These are phyloP conservation scores for Dicrostonyx torquatus DNA, from an alignment of 2,797 vertebrate genomes.

Conservation along the genomic window DNA sequence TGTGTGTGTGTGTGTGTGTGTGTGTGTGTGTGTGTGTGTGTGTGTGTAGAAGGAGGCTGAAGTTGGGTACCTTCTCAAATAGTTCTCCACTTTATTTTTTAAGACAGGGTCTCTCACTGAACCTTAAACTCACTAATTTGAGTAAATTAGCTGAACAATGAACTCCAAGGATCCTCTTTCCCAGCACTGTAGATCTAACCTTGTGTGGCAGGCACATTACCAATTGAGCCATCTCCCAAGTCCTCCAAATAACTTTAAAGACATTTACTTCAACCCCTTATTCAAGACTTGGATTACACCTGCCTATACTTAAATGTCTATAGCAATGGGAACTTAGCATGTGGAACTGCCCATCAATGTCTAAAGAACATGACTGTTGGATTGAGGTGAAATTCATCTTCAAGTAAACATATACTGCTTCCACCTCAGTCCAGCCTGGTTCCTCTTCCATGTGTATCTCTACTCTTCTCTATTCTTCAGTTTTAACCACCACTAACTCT, in stretches of 20 bases:
- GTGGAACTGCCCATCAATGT: background rate
- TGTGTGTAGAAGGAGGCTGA: background rate
- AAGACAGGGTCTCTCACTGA: background rate
- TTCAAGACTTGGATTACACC: background rate
- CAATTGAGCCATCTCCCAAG: background rate
- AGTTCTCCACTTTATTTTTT: background rate
- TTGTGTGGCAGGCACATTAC: background rate
- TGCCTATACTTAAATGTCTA: background rate
- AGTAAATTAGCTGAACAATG: background rate
- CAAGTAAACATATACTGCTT: slow-evolving; percentile 2
- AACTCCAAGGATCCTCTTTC: background rate
- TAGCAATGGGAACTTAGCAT: background rate
- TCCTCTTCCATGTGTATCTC: background rate
- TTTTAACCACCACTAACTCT: background rate
- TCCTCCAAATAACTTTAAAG: background rate
- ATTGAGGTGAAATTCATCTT: background rate
- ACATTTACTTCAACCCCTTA: background rate
- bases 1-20: background rate
- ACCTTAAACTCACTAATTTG: background rate
- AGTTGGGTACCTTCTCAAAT: background rate
- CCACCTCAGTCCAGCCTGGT: background rate
- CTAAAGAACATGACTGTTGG: background rate
- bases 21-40: background rate
- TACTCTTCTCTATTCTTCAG: background rate
- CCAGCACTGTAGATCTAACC: background rate